A percentile compares a stretch with the other conserved stretches of the same genome.
phyloP scores from a whole-genome alignment of 2,888 invertebrate species.

The Colletes collaris region DNA sequence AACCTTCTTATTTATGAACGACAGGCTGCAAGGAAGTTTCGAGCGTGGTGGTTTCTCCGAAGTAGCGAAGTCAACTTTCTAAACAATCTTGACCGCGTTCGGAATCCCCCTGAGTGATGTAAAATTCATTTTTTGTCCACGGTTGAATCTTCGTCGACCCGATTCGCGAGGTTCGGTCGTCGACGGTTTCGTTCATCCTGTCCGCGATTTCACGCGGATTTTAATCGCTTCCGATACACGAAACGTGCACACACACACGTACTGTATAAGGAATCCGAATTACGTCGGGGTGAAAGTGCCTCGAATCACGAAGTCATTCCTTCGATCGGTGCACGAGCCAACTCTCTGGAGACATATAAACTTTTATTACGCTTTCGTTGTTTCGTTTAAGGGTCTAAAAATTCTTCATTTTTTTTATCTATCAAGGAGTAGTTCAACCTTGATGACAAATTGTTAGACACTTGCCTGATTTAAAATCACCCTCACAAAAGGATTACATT shows the following conservation, averaged over 20 bases:
- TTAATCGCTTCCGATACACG: constrained; percentile 24
- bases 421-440: no score
- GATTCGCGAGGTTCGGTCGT: constrained; percentile 6
- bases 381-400: no score
- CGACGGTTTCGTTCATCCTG: not conserved
- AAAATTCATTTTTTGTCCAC: constrained; percentile 41
- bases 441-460: no score
- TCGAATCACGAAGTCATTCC: constrained; percentile 27
- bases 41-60: constrained; percentile 30
- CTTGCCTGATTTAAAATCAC: no score
- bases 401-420: no score
- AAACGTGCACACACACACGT: constrained; percentile 9
- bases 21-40: constrained; percentile 18
- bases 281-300: constrained; percentile 43
- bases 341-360: no score
- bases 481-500: no score
- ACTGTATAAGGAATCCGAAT: constrained; percentile 35
- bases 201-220: constrained; percentile 41
- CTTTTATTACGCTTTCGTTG: no score
- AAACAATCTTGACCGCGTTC: constrained; percentile 53
- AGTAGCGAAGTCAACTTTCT: constrained; percentile 39
- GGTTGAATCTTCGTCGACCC: constrained; percentile 18
- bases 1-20: constrained; percentile 34
- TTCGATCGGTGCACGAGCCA: not conserved
- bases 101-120: constrained; percentile 34